Evolutionary conservation across 2,888 invertebrate genomes (phyloP), one percentile per base, ranked within the genome.

Genomic region (Plagiodera versicolora): DNA sequence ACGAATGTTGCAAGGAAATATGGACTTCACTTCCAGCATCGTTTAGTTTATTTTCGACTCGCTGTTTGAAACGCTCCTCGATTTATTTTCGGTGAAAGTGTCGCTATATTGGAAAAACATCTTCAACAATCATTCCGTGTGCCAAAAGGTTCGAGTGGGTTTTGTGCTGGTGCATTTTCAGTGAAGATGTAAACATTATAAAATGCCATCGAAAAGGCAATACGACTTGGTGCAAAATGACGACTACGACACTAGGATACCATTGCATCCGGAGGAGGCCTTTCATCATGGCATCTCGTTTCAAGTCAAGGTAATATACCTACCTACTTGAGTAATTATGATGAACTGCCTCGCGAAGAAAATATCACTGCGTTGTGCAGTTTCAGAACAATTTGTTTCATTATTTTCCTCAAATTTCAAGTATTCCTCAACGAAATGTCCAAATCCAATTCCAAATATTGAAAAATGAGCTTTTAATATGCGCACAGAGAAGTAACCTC

Each of bases 221-320:
- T 98, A 98, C 85, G 93, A 97, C 82, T 86, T 96, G 82, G 97
- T 98, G 76, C 92, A 94, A 73, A 94, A 94, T 81, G 98, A 98
- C 82, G 96, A 97, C 77, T 95, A 92, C 81, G 98, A 98, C 81
- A 91, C 93, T 66, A 87, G 95, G 77, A 94, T 98, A 77, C 97
- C 98, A n/a, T 83, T 98, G 70, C 95, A 98, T 81, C 91, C 95
- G 63, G 98, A 98, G 70, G 95, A 97, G 82, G 97, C 97, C 66
- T 98, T 98, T 83, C 91, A 94, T 72, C 94, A 94, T 80, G 98
- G 98, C 73, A 97, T 98, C 80, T 89, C 91, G 74, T 98, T 98
- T 84, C 93, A 95, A 82, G 97, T 95, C 72, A 98, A 98, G 94
- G 98, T 98, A 83, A 83, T 82, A 44, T 44, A 24, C n/a, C n/a